Base-by-base conservation (phyloP, 2,888 invertebrate species). In the Stramonita haemastoma region DNA sequence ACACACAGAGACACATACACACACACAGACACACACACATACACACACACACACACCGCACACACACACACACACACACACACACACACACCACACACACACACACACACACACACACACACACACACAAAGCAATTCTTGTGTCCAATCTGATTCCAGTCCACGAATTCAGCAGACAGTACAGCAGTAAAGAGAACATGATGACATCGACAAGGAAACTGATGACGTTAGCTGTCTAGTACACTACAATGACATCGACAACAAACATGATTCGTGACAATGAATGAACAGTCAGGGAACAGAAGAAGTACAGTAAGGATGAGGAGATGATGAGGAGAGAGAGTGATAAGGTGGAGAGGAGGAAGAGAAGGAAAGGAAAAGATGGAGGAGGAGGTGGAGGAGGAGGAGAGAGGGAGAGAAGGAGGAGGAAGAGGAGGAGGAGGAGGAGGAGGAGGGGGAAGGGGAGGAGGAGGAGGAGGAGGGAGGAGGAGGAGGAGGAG, bases 51-150 rank as follows among this genome's bases (percentile, higher is more conserved):
- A 66, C 66, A 66, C 66, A 66, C 66, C 66, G 26, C 66, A 66
- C 66, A 66, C 66, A 66, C 66, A 66, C 66, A 66, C 66, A 66
- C 66, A 66, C 66, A 66, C 66, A 66, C 66, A 66, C 66, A 66
- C 4, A 66, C 26, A 66, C 66, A 66, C 66, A 66, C 66, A 6
- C 13, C n/a, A 46, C 60, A 66, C 66, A 66, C 66, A 66, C 4
- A 13, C 66, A 66, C 66, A 66, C 66, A 66, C 66, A 66, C 66
- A 66, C 66, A 66, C 66, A 6, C 13, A 66, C 66, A 66, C 66
- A 66, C 66, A 66, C 66, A 66, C 66, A 66, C 66, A 66, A 1
- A 66, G 2, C 1, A 17, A 66, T 26, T 66, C 66, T 26, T 26
- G 66, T 66, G 66, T 66, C 66, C 26, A 66, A 6, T 66, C 17